Evolutionary conservation across 2,113 vertebrate species (phyloP).

Genomic region (Pantherophis guttatus): DNA sequence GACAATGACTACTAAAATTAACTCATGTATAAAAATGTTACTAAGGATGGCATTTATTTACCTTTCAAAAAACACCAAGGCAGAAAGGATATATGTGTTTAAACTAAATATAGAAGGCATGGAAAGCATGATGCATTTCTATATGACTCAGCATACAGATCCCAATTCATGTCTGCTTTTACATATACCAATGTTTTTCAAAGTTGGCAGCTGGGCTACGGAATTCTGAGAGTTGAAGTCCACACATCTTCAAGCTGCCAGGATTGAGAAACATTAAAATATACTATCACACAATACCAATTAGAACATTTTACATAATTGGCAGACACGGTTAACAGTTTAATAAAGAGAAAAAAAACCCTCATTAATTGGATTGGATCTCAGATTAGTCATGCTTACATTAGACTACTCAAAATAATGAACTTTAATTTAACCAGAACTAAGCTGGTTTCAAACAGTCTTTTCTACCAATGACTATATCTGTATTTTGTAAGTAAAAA

Average conservation of each 20-base stretch:
- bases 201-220: not conserved
- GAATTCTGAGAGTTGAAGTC: not conserved
- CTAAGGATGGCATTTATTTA: not conserved
- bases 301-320: not conserved
- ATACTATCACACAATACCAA: not conserved
- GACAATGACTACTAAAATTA: fast-evolving
- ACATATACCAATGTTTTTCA: not conserved
- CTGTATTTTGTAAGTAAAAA: not conserved
- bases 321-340: not conserved
- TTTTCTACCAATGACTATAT: not conserved
- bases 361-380: not conserved
- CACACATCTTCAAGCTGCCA: not conserved
- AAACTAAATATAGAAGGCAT: not conserved
- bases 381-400: not conserved
- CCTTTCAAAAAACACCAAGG: not conserved
- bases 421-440: not conserved
- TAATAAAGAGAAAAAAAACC: not conserved
- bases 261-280: not conserved
- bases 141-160: not conserved
- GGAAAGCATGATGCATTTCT: not conserved
- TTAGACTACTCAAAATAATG: not conserved
- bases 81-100: not conserved
- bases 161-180: not conserved
- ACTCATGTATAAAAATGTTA: not conserved
- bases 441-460: not conserved